phyloP scores from a whole-genome alignment of 2,113 vertebrate species.

The Brachyistius frenatus region DNA sequence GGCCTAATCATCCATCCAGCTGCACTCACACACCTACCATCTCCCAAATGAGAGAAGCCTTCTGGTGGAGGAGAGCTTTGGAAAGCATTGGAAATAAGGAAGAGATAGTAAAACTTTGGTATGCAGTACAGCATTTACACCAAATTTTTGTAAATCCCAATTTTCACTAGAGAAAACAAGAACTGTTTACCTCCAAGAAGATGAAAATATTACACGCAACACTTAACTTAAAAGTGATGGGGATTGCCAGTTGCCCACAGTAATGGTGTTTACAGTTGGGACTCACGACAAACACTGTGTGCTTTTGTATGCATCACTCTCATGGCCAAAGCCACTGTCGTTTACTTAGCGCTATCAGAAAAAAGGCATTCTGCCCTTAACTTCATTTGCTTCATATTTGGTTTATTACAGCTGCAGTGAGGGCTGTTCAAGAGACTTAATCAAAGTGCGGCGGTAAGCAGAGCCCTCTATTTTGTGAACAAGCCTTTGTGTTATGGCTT shows the following conservation, averaged over 20 bases:
- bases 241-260: conserved; percentile 30
- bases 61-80: conserved; percentile 21
- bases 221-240: conserved; percentile 56
- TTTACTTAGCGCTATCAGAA: conserved; percentile 32
- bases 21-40: conserved; percentile 45
- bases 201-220: conserved; percentile 32
- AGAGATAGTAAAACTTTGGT: conserved; percentile 38
- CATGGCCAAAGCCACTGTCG: conserved; percentile 23
- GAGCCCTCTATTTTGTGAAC: conserved; percentile 52
- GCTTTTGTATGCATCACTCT: conserved; percentile 31
- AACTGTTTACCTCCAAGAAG: conserved; percentile 46
- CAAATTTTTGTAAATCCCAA: conserved; percentile 32
- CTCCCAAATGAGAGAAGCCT: conserved; percentile 61
- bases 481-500: conserved; percentile 61
- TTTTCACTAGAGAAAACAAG: conserved; percentile 29
- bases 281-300: conserved; percentile 40
- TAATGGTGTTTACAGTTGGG: conserved; percentile 47
- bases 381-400: conserved; percentile 56
- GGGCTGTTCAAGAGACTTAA: conserved; percentile 71
- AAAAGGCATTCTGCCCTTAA: conserved; percentile 41
- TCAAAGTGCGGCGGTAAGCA: conserved; percentile 69
- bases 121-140: conserved; percentile 10
- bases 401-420: conserved; percentile 71
- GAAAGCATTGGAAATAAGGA: conserved; percentile 50
- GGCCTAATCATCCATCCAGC: conserved; percentile 71